A percentile compares a stretch with the other conserved stretches of the same genome.
phyloP scores from a whole-genome alignment of 1,140 invertebrate species.

The Drosophila ironensis region DNA sequence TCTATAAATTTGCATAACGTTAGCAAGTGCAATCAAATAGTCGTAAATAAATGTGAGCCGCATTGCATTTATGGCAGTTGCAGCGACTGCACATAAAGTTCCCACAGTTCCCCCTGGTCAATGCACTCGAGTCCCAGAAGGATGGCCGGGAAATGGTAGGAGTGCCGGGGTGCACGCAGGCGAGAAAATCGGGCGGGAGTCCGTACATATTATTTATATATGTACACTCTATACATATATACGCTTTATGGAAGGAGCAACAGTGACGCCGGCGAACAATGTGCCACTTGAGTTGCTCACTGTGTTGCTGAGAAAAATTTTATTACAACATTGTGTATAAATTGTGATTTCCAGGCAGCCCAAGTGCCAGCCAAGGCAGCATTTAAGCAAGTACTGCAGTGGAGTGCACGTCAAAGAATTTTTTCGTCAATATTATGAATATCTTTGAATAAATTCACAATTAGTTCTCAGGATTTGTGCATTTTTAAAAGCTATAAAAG shows the following conservation, averaged over 20 bases:
- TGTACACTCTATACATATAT: not conserved
- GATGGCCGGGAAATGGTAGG: not conserved
- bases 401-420: slow-evolving; percentile 12
- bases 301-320: slow-evolving; percentile 73
- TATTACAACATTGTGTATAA: slow-evolving; percentile 79
- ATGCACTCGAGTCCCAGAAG: slow-evolving; percentile 58
- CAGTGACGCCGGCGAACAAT: slow-evolving; percentile 63
- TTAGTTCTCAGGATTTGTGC: too few relatives aligned
- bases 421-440: too few relatives aligned
- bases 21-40: slow-evolving; percentile 73
- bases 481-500: too few relatives aligned
- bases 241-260: slow-evolving; percentile 22
- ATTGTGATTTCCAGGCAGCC: slow-evolving; percentile 66
- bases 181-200: not conserved
- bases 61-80: slow-evolving; percentile 77
- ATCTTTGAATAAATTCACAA: too few relatives aligned
- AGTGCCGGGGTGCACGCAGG: not conserved
- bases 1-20: slow-evolving; percentile 57
- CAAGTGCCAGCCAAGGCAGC: slow-evolving; percentile 9
- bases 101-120: slow-evolving; percentile 55
- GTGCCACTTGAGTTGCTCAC: slow-evolving; percentile 69
- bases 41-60: slow-evolving; percentile 72
- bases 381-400: slow-evolving; percentile 49
- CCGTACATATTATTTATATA: not conserved
- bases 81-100: slow-evolving; percentile 66